phyloP scores from a whole-genome alignment of 2,888 invertebrate species.

The Dexiosoma caninum region DNA sequence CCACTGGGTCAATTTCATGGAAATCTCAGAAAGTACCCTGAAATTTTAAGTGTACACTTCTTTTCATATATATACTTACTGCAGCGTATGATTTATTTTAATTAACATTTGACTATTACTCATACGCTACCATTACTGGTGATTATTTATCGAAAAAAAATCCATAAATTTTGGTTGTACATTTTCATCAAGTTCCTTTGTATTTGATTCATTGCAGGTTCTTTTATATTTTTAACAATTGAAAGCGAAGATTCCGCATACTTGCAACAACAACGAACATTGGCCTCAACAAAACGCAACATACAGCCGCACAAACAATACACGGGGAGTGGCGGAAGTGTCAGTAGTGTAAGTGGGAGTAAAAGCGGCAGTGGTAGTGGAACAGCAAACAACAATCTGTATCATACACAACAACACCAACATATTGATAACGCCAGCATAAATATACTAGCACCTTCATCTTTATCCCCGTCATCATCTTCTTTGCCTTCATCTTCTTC shows the following conservation, averaged over 20 bases:
- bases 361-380: constrained; percentile 55
- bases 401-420: constrained; percentile 67
- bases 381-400: constrained; percentile 53
- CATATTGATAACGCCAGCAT: constrained; percentile 71
- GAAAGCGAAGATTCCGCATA: constrained; percentile 79
- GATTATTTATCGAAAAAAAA: constrained; percentile 1
- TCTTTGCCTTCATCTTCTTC: constrained; percentile 35
- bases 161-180: constrained; percentile 11
- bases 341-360: constrained; percentile 45
- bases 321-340: constrained; percentile 65
- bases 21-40: too few species aligned
- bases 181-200: constrained; percentile 26
- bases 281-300: constrained; percentile 79
- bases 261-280: constrained; percentile 79
- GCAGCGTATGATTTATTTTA: constrained; percentile 29
- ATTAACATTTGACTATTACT: constrained; percentile 35
- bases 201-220: constrained; percentile 78
- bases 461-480: constrained; percentile 1
- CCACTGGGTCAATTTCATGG: too few species aligned
- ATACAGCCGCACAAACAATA: constrained; percentile 61
- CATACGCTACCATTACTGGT: constrained; percentile 18
- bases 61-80: too few species aligned
- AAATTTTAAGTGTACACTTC: too few species aligned
- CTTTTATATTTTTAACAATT: constrained; percentile 90
- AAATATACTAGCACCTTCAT: constrained; percentile 61